A percentile compares a stretch with the other conserved stretches of the same genome.
Evolutionary conservation across 2,797 vertebrate species (phyloP).

Genomic region (Salmo trutta): DNA sequence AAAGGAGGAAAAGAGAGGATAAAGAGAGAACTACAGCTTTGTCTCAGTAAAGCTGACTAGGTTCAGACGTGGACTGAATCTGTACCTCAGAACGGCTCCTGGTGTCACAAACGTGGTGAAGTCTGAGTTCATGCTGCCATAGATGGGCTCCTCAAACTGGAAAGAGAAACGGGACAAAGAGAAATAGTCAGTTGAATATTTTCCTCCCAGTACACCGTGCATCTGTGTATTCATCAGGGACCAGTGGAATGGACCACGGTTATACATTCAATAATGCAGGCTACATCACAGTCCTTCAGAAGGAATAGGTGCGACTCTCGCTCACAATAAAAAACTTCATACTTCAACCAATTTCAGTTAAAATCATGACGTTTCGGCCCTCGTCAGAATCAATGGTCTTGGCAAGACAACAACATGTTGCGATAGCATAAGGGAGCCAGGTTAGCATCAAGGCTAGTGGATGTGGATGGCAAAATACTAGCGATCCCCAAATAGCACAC

Average conservation of each 20-base stretch:
- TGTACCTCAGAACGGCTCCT: constrained; percentile 78
- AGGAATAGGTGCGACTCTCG: too few species aligned
- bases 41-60: neutral
- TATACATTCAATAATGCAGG: too few species aligned
- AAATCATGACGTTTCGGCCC: too few species aligned
- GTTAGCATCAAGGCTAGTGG: neutral
- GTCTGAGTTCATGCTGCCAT: constrained; percentile 73
- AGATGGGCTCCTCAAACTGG: constrained; percentile 80
- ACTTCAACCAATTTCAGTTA: too few species aligned
- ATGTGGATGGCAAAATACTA: neutral
- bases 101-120: constrained; percentile 81
- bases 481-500: neutral
- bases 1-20: neutral
- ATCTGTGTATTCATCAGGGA: neutral
- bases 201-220: neutral
- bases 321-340: too few species aligned
- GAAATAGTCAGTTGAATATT: neutral
- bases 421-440: neutral
- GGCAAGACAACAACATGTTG: neutral
- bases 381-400: too few species aligned
- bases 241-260: too few species aligned
- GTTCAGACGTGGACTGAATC: neutral
- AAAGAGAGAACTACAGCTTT: neutral
- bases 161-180: neutral
- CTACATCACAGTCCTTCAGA: too few species aligned